phyloP scores from a whole-genome alignment of 2,888 invertebrate genomes.

The Drosophila quasianomalipes region DNA sequence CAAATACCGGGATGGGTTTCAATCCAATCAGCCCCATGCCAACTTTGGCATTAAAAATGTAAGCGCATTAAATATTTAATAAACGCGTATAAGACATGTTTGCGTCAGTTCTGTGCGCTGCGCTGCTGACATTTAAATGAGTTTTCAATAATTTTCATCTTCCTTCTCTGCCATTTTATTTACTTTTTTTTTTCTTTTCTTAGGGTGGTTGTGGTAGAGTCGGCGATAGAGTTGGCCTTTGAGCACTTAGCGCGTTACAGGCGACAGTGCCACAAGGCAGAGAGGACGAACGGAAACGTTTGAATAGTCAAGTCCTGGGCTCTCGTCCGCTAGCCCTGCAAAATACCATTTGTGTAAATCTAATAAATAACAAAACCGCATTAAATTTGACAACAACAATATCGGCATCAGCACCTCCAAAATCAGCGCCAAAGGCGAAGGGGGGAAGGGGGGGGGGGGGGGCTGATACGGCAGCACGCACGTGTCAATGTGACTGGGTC shows the following conservation, averaged over 20 bases:
- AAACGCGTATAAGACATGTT: conserved; percentile 74
- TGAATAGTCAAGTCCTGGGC: conserved; percentile 12
- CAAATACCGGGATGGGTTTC: neutral
- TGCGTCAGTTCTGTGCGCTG: conserved; percentile 51
- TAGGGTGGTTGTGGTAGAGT: conserved; percentile 19
- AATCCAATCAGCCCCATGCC: conserved; percentile 17
- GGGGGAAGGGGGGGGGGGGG: neutral
- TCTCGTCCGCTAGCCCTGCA: conserved; percentile 21
- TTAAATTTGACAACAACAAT: conserved; percentile 60
- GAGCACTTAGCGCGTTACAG: conserved; percentile 66
- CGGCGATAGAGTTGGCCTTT: conserved; percentile 41
- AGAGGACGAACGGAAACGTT: neutral
- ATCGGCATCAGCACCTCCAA: neutral
- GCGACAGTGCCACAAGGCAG: conserved; percentile 22
- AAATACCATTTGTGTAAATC: conserved; percentile 74
- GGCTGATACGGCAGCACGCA: conserved; percentile 42
- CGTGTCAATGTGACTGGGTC: conserved; percentile 65
- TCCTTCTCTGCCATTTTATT: neutral
- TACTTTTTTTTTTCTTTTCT: neutral
- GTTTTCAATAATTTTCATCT: conserved; percentile 71
- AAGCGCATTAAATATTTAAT: conserved; percentile 73
- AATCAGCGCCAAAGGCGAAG: conserved; percentile 17
- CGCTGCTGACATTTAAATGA: conserved; percentile 73
- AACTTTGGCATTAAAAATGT: conserved; percentile 64
- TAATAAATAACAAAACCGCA: conserved; percentile 76